Percentiles rank a stretch among this genome's conserved stretches.
Evolutionary conservation across 53 echinoderm and acorn worm genomes (phyloP).

Genomic region (Holothuria leucospilota): DNA sequence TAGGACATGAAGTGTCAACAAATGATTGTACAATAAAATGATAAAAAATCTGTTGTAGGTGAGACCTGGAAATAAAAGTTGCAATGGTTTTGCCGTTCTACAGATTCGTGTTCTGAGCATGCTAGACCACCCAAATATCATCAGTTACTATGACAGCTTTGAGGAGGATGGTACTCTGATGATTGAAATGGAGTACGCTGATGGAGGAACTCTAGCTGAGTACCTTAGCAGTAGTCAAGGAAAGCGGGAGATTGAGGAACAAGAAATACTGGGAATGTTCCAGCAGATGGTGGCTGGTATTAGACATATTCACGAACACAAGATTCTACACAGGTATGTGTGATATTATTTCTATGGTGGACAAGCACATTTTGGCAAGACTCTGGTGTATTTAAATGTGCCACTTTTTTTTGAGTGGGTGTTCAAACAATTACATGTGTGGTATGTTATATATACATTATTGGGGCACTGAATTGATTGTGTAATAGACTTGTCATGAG

Average conservation of each 20-base stretch:
- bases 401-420: too few relatives aligned
- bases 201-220: conserved; percentile 96
- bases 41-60: too few relatives aligned
- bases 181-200: conserved; percentile 99
- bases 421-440: too few relatives aligned
- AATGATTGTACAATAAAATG: too few relatives aligned
- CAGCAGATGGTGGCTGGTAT: conserved; percentile 99
- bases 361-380: too few relatives aligned
- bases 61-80: conserved; percentile 76
- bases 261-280: conserved; percentile 92
- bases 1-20: too few relatives aligned
- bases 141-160: conserved; percentile 99
- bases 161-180: conserved; percentile 99
- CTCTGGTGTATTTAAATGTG: too few relatives aligned
- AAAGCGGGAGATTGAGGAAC: conserved; percentile 88
- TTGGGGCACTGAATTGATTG: too few relatives aligned
- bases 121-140: conserved; percentile 99
- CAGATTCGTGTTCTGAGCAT: conserved; percentile 95
- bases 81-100: conserved; percentile 95
- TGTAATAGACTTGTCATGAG: too few relatives aligned
- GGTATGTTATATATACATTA: too few relatives aligned
- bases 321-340: conserved; percentile 91
- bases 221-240: conserved; percentile 86
- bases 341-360: too few relatives aligned
- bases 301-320: conserved; percentile 98